phyloP scores from a whole-genome alignment of 2,113 vertebrate genomes.

The Manacus vitellinus region DNA sequence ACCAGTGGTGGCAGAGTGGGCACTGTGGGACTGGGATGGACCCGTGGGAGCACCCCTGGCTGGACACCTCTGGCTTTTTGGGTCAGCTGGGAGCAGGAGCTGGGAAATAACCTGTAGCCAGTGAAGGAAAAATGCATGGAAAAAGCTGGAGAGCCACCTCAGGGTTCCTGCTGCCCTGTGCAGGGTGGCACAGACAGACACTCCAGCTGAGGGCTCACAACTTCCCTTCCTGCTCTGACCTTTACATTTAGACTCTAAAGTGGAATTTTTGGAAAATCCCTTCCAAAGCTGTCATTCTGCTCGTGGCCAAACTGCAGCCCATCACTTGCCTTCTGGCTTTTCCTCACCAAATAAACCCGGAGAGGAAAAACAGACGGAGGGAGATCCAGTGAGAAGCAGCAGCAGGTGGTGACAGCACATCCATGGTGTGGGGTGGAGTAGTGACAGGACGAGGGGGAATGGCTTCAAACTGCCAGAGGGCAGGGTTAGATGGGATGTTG shows the following conservation, averaged over 20 bases:
- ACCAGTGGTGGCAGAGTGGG: not conserved
- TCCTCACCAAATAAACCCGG: not conserved
- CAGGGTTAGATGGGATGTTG: fast-evolving
- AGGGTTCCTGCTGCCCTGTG: not conserved
- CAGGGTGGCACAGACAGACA: not conserved
- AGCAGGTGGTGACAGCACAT: not conserved
- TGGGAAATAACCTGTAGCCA: not conserved
- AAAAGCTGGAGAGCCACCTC: not conserved
- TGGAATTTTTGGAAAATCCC: not conserved
- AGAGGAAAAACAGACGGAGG: not conserved
- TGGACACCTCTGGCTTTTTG: not conserved
- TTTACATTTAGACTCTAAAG: not conserved
- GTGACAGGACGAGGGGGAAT: not conserved
- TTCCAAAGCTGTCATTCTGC: not conserved
- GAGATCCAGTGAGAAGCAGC: not conserved
- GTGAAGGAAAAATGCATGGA: not conserved
- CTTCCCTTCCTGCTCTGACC: not conserved
- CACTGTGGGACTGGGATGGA: not conserved
- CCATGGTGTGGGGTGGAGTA: not conserved
- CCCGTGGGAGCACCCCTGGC: not conserved
- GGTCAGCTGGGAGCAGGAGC: not conserved
- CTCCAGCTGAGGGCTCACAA: not conserved
- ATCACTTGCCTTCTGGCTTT: not conserved
- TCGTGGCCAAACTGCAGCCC: not conserved
- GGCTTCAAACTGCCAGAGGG: fast-evolving